These are phyloP conservation scores for Xenus cinereus DNA, from an alignment of 2,113 vertebrate genomes.

Conservation along the genomic window DNA sequence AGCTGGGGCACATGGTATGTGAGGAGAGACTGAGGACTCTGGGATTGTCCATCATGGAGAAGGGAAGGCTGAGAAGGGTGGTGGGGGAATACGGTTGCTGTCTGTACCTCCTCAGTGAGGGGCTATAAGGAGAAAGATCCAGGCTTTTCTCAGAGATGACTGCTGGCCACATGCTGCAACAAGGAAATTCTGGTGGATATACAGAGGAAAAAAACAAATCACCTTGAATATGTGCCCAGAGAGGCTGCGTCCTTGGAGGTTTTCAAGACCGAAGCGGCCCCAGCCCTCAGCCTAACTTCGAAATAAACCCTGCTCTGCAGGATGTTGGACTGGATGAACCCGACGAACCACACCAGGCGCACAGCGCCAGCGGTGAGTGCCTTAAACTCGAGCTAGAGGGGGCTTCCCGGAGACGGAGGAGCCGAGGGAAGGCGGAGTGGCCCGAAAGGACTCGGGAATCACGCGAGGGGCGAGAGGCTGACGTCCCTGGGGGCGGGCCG, in stretches of 20 bases:
- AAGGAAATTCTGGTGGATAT: background rate
- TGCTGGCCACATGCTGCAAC: rapidly evolving
- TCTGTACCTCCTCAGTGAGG: rapidly evolving
- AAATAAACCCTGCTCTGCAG: background rate
- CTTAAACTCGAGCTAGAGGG: too few relatives aligned
- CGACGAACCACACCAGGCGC: too few relatives aligned
- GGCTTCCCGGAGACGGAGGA: too few relatives aligned
- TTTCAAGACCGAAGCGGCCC: too few relatives aligned
- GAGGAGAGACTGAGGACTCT: background rate
- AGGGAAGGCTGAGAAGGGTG: background rate
- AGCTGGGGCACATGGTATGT: background rate
- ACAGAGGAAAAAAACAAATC: background rate
- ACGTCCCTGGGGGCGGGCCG: too few relatives aligned
- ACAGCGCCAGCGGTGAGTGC: too few relatives aligned
- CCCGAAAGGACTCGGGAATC: too few relatives aligned
- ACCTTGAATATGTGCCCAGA: background rate
- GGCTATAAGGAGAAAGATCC: background rate
- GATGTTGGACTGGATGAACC: background rate
- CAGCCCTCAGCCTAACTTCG: background rate
- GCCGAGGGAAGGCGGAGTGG: too few relatives aligned
- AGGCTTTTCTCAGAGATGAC: background rate
- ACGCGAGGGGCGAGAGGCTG: too few relatives aligned
- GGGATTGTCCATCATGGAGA: background rate
- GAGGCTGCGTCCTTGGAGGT: background rate
- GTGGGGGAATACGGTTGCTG: background rate